A percentile compares a stretch with the other conserved stretches of the same genome.
These are phyloP conservation scores for Diceros bicornis DNA, from an alignment of 2,797 vertebrate genomes.

Conservation along the genomic window DNA sequence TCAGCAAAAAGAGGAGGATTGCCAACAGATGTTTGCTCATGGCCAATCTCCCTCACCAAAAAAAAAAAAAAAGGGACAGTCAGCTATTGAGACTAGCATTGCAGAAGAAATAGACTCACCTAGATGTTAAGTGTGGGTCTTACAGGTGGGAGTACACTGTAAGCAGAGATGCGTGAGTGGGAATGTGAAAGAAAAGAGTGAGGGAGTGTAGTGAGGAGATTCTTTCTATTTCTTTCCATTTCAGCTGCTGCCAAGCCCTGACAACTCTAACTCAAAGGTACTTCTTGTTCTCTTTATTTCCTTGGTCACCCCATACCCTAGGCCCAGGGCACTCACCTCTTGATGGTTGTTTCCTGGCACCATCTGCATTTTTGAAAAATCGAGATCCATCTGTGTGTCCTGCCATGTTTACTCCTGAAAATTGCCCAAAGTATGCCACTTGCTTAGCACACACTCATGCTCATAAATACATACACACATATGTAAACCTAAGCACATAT, in stretches of 20 bases:
- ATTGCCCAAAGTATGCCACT: neutral
- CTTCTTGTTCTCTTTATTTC: neutral
- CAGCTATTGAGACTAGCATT: neutral
- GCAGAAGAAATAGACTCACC: neutral
- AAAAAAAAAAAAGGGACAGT: too few relatives aligned
- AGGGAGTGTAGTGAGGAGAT: accelerated
- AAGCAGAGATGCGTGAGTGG: neutral
- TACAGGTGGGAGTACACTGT: accelerated
- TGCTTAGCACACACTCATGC: neutral
- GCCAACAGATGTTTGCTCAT: too few relatives aligned
- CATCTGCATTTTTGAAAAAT: neutral
- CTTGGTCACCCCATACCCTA: neutral
- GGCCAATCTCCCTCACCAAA: too few relatives aligned
- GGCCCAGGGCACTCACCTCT: neutral
- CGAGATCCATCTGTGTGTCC: neutral
- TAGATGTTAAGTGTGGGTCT: neutral
- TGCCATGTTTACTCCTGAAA: neutral
- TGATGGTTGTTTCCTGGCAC: neutral
- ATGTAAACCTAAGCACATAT: neutral
- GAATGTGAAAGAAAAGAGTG: neutral
- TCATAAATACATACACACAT: neutral
- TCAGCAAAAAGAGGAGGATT: too few relatives aligned
- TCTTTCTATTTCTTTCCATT: neutral
- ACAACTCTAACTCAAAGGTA: neutral
- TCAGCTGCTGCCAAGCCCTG: neutral